A percentile compares a stretch with the other conserved stretches of the same genome.
phyloP scores from a whole-genome alignment of 2,797 vertebrate species.

The Coendou prehensilis region DNA sequence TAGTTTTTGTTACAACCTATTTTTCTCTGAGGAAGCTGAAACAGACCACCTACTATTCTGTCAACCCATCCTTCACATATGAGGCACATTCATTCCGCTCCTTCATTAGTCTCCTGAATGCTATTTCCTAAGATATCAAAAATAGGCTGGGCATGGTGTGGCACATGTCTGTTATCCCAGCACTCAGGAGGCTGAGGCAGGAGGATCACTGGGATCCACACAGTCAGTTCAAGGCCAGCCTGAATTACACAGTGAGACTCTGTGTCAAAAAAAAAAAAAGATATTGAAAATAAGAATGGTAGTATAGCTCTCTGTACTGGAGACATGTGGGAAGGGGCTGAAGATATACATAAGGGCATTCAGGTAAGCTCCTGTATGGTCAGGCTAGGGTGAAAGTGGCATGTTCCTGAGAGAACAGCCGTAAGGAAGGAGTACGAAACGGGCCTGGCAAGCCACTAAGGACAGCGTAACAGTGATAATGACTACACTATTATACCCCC shows the following conservation, averaged over 20 bases:
- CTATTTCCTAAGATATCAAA: conserved; percentile 23
- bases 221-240: not conserved
- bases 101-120: not conserved
- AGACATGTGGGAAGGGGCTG: not conserved
- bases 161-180: not conserved
- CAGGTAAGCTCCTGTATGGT: not conserved
- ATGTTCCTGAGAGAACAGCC: not conserved
- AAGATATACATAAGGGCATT: no score
- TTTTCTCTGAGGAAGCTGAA: not conserved
- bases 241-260: not conserved
- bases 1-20: not conserved
- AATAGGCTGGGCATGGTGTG: not conserved
- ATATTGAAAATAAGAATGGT: not conserved
- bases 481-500: no score
- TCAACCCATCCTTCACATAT: not conserved
- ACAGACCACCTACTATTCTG: no score
- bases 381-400: not conserved
- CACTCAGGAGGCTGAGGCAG: not conserved
- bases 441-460: no score
- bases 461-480: not conserved
- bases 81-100: not conserved
- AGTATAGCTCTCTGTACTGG: not conserved
- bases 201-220: not conserved
- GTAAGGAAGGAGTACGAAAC: not conserved
- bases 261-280: not conserved